A percentile compares a stretch with the other conserved stretches of the same genome.
Conservation (phyloP, 2,888 invertebrate species). For the Drosophila robusta region DNA sequence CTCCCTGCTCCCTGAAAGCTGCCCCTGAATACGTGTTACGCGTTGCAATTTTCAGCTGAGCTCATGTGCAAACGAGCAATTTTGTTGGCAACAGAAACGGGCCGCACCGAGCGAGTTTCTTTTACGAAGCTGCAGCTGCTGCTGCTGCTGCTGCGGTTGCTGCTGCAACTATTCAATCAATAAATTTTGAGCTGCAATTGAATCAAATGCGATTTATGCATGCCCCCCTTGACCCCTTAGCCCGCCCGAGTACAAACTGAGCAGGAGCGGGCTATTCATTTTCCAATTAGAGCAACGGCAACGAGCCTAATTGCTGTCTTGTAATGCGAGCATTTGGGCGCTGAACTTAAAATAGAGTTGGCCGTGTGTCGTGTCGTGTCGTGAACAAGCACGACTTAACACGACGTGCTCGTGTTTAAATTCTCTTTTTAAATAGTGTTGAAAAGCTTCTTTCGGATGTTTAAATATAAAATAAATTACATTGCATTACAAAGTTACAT, state of each 20-base stretch:
- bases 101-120: slow-evolving; percentile 35
- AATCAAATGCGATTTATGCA: slow-evolving; percentile 78
- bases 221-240: neutral
- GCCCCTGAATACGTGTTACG: slow-evolving; percentile 72
- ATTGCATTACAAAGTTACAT: too few relatives aligned
- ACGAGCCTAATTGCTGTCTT: slow-evolving; percentile 55
- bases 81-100: slow-evolving; percentile 48
- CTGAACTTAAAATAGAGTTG: neutral
- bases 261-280: slow-evolving; percentile 57
- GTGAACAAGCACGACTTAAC: too few relatives aligned
- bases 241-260: neutral
- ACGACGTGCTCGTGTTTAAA: too few relatives aligned
- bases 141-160: slow-evolving; percentile 35
- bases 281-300: slow-evolving; percentile 58
- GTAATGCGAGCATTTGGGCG: slow-evolving; percentile 19
- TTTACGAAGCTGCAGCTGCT: slow-evolving; percentile 36
- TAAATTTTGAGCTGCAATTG: slow-evolving; percentile 80
- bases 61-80: slow-evolving; percentile 77
- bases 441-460: too few relatives aligned
- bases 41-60: slow-evolving; percentile 82
- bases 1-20: neutral
- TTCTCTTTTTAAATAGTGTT: too few relatives aligned
- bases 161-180: slow-evolving; percentile 76
- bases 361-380: neutral
- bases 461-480: too few relatives aligned